Conservation (phyloP, 2,113 vertebrate species). For the Cyphomyrus plagiostoma region DNA sequence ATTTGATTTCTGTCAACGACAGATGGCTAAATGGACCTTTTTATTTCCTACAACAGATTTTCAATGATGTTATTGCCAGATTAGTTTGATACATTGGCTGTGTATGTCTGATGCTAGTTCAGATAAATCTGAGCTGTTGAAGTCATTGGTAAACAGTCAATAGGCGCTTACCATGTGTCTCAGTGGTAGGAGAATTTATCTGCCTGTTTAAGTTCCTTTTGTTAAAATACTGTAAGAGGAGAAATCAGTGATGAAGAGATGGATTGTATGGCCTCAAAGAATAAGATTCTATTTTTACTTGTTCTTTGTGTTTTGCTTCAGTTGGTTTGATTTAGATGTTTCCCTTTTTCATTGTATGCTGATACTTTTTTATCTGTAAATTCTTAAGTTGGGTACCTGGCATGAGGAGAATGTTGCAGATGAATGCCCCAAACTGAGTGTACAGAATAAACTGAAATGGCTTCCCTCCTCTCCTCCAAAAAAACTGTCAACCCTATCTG, state of each 20-base stretch:
- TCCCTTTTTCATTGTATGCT: neutral
- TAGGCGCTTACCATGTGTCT: neutral
- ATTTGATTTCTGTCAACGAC: neutral
- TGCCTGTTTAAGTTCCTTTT: neutral
- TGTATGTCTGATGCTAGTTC: neutral
- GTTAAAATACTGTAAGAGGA: neutral
- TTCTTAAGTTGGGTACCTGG: constrained; percentile 3
- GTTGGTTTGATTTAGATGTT: neutral
- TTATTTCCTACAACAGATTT: neutral
- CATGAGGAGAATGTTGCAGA: constrained; percentile 7
- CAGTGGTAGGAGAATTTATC: neutral
- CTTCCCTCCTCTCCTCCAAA: neutral
- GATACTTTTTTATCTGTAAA: neutral
- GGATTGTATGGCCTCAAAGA: neutral
- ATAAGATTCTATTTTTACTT: constrained; percentile 3
- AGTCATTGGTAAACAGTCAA: neutral
- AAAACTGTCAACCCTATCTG: neutral
- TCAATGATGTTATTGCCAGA: neutral
- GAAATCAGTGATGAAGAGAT: neutral
- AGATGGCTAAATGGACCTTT: constrained; percentile 4
- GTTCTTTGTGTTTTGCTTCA: constrained; percentile 6
- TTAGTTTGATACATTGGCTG: neutral
- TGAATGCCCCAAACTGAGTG: neutral
- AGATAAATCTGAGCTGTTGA: neutral
- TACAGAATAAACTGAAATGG: constrained; percentile 10